Percentiles rank a stretch among this genome's conserved stretches.
Evolutionary conservation across 1,140 invertebrate genomes (phyloP).

Genomic region (Ips nitidus): DNA sequence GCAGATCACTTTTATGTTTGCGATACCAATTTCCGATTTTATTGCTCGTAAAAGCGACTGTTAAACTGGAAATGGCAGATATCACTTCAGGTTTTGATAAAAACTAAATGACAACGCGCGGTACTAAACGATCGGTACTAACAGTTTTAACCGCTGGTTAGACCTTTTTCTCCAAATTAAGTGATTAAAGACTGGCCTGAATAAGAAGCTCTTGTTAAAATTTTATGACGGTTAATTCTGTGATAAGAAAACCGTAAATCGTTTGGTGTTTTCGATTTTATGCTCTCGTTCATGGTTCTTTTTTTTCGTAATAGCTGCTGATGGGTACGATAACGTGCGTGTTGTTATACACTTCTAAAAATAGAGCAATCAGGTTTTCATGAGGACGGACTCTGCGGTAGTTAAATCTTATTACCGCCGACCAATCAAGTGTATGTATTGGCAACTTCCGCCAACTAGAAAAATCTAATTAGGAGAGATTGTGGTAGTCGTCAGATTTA

Average conservation of each 20-base stretch:
- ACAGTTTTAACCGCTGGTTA: slow-evolving; percentile 19
- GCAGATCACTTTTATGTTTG: slow-evolving; percentile 22
- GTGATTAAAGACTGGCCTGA: slow-evolving; percentile 17
- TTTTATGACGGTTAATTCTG: slow-evolving; percentile 18
- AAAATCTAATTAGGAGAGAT: too few species aligned
- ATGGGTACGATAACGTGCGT: not conserved
- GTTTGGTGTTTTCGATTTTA: slow-evolving; percentile 27
- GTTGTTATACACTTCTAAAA: too few species aligned
- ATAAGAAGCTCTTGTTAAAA: slow-evolving; percentile 28
- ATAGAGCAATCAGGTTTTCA: too few species aligned
- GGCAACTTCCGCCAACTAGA: too few species aligned
- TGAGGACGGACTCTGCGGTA: too few species aligned
- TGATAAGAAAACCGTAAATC: slow-evolving; percentile 24
- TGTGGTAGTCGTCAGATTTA: too few species aligned
- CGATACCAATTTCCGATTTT: slow-evolving; percentile 30
- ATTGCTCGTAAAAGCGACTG: slow-evolving; percentile 26
- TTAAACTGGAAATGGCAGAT: slow-evolving; percentile 27
- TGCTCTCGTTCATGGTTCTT: slow-evolving; percentile 17
- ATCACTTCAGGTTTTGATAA: slow-evolving; percentile 25
- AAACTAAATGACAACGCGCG: slow-evolving; percentile 16
- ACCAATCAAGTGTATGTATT: too few species aligned
- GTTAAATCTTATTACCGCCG: too few species aligned
- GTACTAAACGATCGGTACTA: slow-evolving; percentile 24
- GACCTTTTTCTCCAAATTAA: slow-evolving; percentile 31
- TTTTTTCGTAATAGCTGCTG: not conserved